phyloP scores from a whole-genome alignment of 2,888 invertebrate species.

The Nomada fabriciana region DNA sequence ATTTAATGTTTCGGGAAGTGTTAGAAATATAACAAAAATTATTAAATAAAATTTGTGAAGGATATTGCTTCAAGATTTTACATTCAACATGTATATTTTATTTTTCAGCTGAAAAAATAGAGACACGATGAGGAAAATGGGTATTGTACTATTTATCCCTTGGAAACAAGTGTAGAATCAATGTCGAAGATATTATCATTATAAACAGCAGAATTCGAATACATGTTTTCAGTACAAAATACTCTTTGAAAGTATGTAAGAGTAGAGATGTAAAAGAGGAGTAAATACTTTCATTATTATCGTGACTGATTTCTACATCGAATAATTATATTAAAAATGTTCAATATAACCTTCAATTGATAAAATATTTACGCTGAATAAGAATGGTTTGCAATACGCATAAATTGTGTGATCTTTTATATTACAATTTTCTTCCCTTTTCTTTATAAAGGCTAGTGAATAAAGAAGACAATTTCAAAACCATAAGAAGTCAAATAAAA shows the following conservation, averaged over 20 bases:
- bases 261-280: not conserved
- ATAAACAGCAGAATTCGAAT: constrained; percentile 34
- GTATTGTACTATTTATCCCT: constrained; percentile 32
- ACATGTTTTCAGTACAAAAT: constrained; percentile 29
- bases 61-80: constrained; percentile 40
- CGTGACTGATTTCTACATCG: not conserved
- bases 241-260: not conserved
- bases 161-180: constrained; percentile 19
- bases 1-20: not conserved
- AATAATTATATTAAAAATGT: not conserved
- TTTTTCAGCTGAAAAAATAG: constrained; percentile 51
- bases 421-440: not conserved
- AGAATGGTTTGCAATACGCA: not conserved
- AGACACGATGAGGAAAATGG: constrained; percentile 40
- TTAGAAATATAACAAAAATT: too few species aligned
- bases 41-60: constrained; percentile 21
- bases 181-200: constrained; percentile 34
- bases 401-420: not conserved
- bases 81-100: constrained; percentile 52
- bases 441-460: too few species aligned
- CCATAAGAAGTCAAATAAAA: not conserved
- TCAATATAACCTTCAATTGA: not conserved
- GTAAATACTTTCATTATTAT: constrained; percentile 36
- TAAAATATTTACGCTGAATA: not conserved
- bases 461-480: not conserved